Base-by-base conservation (phyloP, 2,797 vertebrate genomes). In the Brotula barbata region DNA sequence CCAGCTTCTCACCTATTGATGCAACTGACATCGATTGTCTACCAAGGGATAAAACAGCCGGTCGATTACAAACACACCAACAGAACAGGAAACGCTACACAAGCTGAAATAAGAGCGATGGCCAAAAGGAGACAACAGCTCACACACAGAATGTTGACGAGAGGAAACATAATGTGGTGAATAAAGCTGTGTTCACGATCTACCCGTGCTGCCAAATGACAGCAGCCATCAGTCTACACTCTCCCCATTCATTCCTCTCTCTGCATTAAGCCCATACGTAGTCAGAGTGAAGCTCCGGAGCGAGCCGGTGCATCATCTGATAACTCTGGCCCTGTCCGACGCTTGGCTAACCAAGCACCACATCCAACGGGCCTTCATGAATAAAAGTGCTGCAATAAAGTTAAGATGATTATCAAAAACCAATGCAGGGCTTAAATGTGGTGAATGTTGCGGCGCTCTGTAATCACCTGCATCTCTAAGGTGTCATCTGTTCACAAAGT, bases 351-450 rank as follows among this genome's bases (percentile, higher is more conserved):
- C 64, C 76, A 80, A 73, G 82, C 62, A 12, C 23, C 49, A 64
- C 64, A 54, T 73, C 75, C 50, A 64, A 11, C 22, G 67, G 71
- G 75, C 64, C 64, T 74, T 76, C 59, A 73, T 79, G 71, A 84
- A 86, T 82, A 85, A 78, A 80, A 80, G 47, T 22, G 37, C 17
- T 10, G 54, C 67, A 68, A 71, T 77, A 84, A 81, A 81, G 75
- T 75, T 67, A n/a, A 64, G 87, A 85, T 87, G 81, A 62, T 48
- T 61, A 86, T 86, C 69, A 77, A 25, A 74, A 73, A 58, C 15
- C 28, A 20, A 73, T 25, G 53, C 55, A n/a, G 49, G 42, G 22
- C 61, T 81, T 78, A 80, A 77, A 79, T 55, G 66, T 8, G 20
- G 68, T 0, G 58, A 56, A 47, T 67, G n/a, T 69, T 64, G 64